These are phyloP conservation scores for Parnassius orleans DNA, from an alignment of 2,888 invertebrate genomes.

Conservation along the genomic window DNA sequence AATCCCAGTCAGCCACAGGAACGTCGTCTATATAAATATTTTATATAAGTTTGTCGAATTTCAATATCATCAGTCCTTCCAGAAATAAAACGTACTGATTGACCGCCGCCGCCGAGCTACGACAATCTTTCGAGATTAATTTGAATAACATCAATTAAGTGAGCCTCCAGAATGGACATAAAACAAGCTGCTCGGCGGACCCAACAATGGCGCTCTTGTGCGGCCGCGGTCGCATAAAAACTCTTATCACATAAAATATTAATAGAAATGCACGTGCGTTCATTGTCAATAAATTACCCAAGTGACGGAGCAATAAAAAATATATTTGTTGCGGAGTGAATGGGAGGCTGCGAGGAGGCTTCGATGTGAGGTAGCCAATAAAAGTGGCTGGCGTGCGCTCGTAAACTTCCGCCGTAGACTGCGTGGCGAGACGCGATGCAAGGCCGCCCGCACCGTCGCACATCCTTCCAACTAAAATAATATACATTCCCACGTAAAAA, in stretches of 20 bases:
- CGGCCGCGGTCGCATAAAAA: constrained; percentile 63
- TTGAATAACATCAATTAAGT: constrained; percentile 60
- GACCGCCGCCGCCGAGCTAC: constrained; percentile 31
- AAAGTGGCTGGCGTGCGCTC: constrained; percentile 74
- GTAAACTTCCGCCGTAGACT: constrained; percentile 76
- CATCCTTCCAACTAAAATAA: constrained; percentile 42
- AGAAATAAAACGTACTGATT: constrained; percentile 35
- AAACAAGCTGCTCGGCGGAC: constrained; percentile 61
- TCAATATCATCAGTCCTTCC: constrained; percentile 40
- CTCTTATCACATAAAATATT: constrained; percentile 77
- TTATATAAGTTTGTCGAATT: constrained; percentile 36
- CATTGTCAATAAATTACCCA: constrained; percentile 80
- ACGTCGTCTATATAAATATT: constrained; percentile 25
- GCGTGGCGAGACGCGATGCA: constrained; percentile 73
- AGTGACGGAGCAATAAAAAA: constrained; percentile 80
- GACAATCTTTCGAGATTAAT: constrained; percentile 52
- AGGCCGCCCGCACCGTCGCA: constrained; percentile 41
- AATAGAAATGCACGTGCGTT: constrained; percentile 81
- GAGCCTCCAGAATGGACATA: constrained; percentile 55
- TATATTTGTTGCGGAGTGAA: constrained; percentile 78
- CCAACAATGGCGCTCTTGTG: constrained; percentile 58
- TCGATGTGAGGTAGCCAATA: constrained; percentile 78
- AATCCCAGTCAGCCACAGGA: too few species aligned
- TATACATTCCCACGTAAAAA: constrained; percentile 29
- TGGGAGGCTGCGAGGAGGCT: constrained; percentile 77